Evolutionary conservation across 2,797 vertebrate species (phyloP).

Genomic region (Coracias cyanogaster): DNA sequence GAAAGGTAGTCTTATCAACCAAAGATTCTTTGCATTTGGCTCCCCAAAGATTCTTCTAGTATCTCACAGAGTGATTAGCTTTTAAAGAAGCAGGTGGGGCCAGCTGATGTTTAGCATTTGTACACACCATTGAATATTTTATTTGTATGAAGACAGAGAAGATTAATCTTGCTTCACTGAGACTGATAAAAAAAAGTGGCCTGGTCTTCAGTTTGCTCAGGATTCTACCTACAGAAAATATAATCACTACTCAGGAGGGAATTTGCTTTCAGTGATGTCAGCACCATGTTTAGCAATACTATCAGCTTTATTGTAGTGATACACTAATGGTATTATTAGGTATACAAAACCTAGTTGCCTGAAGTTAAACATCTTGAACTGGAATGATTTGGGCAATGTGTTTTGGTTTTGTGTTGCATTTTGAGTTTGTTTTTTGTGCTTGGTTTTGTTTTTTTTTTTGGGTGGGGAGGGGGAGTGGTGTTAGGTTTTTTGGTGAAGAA

Average conservation of each 20-base stretch:
- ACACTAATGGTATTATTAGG: background rate
- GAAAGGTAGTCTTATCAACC: constrained; percentile 12
- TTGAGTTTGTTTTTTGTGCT: background rate
- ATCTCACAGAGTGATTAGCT: background rate
- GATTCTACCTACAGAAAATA: background rate
- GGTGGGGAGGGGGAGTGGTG: too few relatives aligned
- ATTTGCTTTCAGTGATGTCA: background rate
- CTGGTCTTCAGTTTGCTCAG: background rate
- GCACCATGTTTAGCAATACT: background rate
- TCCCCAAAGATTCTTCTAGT: constrained; percentile 22
- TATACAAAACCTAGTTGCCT: background rate
- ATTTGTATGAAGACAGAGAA: background rate
- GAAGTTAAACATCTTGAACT: background rate
- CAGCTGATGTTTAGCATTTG: background rate
- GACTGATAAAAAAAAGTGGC: background rate
- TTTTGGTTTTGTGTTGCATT: background rate
- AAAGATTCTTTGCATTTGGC: background rate
- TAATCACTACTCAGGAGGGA: background rate
- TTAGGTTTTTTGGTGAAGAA: background rate
- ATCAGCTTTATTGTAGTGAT: background rate
- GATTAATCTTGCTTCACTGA: background rate
- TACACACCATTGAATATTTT: background rate
- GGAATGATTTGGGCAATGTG: background rate
- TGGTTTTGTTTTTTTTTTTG: background rate
- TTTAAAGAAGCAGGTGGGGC: background rate